Base-by-base conservation (phyloP, 2,888 invertebrate species). In the Caenorhabditis sp. region DNA sequence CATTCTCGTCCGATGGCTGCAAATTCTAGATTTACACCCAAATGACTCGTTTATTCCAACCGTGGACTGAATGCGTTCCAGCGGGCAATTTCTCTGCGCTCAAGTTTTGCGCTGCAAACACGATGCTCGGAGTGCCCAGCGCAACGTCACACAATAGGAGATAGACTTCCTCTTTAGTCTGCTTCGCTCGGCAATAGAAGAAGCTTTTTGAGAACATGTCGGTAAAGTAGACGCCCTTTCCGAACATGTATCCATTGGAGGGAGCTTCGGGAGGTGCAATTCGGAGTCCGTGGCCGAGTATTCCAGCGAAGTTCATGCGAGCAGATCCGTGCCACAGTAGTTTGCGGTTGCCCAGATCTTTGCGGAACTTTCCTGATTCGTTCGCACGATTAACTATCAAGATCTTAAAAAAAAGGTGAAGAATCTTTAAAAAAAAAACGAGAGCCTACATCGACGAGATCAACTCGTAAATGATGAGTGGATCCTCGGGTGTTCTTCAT, bases 241-340 rank as follows among this genome's bases (percentile, higher is more conserved):
- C 98, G 90, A 99, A 99, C 98, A 99, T 98, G 89, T 92, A 92
- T 32, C 91, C 91, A 78, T 90, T 90, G 78, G 93, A 93, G 0
- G 98, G 98, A 0, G 98, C 99, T 90, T 99, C 98, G 0, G 97
- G 96, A 0, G 99, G 98, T 13, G 99, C 98, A 89, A 99, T 98
- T 85, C 96, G 93, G 62, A 99, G 92, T 89, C 94, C 93, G 92
- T 94, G 91, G 13, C 82, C 90, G 58, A 99, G 91, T 88, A 99
- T 99, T 78, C 98, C 98, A 26, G 94, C 96, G 90, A 93, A 98
- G 91, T 99, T 99, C 11, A 97, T 95, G 27, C 93, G 91, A 56
- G 98, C 92, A 0, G 97, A 97, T 52, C 99, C 99, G 91, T 99
- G 99, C 98, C 87, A 87, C n/a, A 87, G 65, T 3, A 87, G 70